These are phyloP conservation scores for Apostichopus leukothele DNA, from an alignment of 53 echinoderm and acorn worm genomes.

Conservation along the genomic window DNA sequence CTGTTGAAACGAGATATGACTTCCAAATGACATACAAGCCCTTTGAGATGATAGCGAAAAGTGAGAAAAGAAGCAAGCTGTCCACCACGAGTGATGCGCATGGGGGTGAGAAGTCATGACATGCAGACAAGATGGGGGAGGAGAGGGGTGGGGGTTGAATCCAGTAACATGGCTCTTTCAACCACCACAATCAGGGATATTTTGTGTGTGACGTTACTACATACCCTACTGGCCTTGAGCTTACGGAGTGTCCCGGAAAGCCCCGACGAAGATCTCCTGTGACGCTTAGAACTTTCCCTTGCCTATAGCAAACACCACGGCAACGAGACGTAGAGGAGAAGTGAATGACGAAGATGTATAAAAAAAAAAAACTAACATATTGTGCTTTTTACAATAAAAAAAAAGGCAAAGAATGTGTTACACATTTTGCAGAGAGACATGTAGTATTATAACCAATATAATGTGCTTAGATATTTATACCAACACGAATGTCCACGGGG, in stretches of 20 bases:
- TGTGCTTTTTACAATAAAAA: not conserved
- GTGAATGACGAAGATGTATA: no score
- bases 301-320: slow-evolving; percentile 5
- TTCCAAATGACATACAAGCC: no score
- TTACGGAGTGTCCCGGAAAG: slow-evolving; percentile 80
- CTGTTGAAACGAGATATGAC: no score
- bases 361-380: no score
- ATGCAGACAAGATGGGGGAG: no score
- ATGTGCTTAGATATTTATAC: no score
- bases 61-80: no score
- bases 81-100: no score
- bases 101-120: no score
- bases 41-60: no score
- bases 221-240: slow-evolving; percentile 80
- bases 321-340: not conserved
- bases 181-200: not conserved
- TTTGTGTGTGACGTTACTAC: slow-evolving; percentile 11
- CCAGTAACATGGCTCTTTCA: not conserved
- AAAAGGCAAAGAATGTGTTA: not conserved
- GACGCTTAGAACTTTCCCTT: slow-evolving; percentile 43
- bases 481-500: no score
- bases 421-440: not conserved
- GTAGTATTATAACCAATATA: not conserved
- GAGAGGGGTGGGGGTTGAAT: not conserved
- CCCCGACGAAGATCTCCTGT: slow-evolving; percentile 53